Percentiles rank a stretch among this genome's conserved stretches.
Conservation (phyloP, 2,113 vertebrate genomes). For the Rana temporaria region DNA sequence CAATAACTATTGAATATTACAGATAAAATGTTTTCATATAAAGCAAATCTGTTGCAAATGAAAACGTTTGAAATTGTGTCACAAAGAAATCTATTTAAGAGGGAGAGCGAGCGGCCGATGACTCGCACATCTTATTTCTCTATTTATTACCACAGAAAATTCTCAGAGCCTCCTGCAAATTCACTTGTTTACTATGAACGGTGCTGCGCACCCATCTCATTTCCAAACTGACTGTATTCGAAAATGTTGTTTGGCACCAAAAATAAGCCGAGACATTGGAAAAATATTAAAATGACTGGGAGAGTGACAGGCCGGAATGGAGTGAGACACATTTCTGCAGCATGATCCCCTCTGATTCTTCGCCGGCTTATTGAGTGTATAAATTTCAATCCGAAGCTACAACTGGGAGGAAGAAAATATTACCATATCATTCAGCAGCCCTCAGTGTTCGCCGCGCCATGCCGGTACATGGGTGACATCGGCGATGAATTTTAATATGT, state of each 20-base stretch:
- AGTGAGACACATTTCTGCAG: conserved; percentile 76
- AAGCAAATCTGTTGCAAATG: conserved; percentile 16
- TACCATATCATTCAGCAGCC: conserved; percentile 1
- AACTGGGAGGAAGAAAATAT: not conserved
- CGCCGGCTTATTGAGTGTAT: conserved; percentile 3
- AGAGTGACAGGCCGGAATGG: conserved; percentile 83
- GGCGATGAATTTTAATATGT: conserved; percentile 2
- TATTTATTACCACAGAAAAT: conserved; percentile 58
- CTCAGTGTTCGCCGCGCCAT: not conserved
- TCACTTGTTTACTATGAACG: conserved; percentile 60
- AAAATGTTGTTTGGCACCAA: conserved; percentile 80
- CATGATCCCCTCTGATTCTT: conserved; percentile 70
- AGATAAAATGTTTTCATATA: conserved; percentile 16
- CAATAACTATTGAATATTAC: conserved; percentile 6
- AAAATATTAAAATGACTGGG: conserved; percentile 83
- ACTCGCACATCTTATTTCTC: conserved; percentile 60
- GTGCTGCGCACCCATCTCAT: conserved; percentile 63
- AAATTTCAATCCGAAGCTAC: not conserved
- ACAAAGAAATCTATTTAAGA: conserved; percentile 58
- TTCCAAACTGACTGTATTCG: conserved; percentile 72
- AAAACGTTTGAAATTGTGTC: conserved; percentile 67
- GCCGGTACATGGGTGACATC: not conserved
- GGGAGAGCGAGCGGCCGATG: conserved; percentile 62
- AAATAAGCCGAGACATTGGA: conserved; percentile 76
- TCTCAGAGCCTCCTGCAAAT: conserved; percentile 65